phyloP scores from a whole-genome alignment of 2,888 invertebrate species.

The Caenorhabditis drosophilae region DNA sequence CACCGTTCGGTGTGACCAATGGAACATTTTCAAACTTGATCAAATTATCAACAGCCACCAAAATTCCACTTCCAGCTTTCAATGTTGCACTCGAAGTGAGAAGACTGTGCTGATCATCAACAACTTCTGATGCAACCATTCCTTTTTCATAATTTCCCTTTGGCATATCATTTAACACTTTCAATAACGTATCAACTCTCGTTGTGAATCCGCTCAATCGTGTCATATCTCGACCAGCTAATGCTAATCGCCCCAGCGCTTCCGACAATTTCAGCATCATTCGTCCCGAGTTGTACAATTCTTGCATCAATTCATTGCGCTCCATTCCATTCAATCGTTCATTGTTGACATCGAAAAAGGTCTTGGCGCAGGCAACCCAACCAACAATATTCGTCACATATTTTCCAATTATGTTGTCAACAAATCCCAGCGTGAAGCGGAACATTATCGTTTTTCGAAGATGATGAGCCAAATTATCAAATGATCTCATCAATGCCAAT shows the following conservation, averaged over 20 bases:
- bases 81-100: slow-evolving; percentile 13
- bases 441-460: slow-evolving; percentile 58
- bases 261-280: slow-evolving; percentile 95
- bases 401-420: slow-evolving; percentile 95
- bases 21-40: slow-evolving; percentile 91
- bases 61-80: slow-evolving; percentile 46
- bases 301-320: slow-evolving; percentile 82
- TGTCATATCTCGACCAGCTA: slow-evolving; percentile 93
- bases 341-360: slow-evolving; percentile 84
- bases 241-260: slow-evolving; percentile 90
- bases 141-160: slow-evolving; percentile 50
- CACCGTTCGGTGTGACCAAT: slow-evolving; percentile 94
- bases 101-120: slow-evolving; percentile 5
- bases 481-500: slow-evolving; percentile 84
- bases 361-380: slow-evolving; percentile 80
- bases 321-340: slow-evolving; percentile 78
- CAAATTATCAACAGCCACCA: slow-evolving; percentile 77
- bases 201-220: slow-evolving; percentile 91
- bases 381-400: slow-evolving; percentile 93
- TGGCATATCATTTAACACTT: slow-evolving; percentile 79
- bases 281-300: slow-evolving; percentile 93
- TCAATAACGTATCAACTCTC: slow-evolving; percentile 85
- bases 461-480: slow-evolving; percentile 79
- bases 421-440: slow-evolving; percentile 80
- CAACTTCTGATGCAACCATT: slow-evolving; percentile 34